Conservation (phyloP, 2,113 vertebrate species). For the Amphiprion percula region DNA sequence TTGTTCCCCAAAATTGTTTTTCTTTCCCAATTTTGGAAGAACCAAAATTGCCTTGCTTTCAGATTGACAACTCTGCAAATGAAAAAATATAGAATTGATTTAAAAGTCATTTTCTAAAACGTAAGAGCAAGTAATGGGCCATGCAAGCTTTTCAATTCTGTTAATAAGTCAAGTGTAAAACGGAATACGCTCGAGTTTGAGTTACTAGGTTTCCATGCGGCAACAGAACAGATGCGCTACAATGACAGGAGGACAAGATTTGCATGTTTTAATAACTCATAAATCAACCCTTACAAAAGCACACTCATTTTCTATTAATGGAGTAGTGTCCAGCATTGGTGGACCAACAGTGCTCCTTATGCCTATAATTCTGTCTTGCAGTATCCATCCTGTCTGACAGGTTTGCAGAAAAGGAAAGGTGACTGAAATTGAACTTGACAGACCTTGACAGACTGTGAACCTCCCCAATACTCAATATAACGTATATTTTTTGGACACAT, state of each 20-base stretch:
- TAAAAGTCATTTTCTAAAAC: conserved; percentile 29
- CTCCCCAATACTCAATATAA: neutral
- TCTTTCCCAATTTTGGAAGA: conserved; percentile 8
- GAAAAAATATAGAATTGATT: conserved; percentile 22
- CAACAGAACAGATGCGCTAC: neutral
- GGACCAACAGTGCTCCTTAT: neutral
- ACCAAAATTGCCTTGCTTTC: conserved; percentile 7
- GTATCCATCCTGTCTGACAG: neutral
- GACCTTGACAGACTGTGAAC: conserved; percentile 32
- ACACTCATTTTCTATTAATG: neutral
- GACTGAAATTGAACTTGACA: conserved; percentile 29
- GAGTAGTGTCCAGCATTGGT: neutral
- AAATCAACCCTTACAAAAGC: neutral
- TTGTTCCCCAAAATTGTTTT: conserved; percentile 43
- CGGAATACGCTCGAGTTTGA: conserved; percentile 4
- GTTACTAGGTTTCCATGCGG: neutral
- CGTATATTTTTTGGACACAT: neutral
- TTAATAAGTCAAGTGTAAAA: conserved; percentile 22
- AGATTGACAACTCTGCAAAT: conserved; percentile 37
- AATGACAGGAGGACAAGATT: neutral
- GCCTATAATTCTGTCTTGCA: neutral
- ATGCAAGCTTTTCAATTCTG: conserved; percentile 15
- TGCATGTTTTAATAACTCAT: neutral
- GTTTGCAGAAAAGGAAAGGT: neutral
- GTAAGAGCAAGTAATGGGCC: neutral